Percentiles rank a stretch among this genome's conserved stretches.
phyloP scores from a whole-genome alignment of 1,140 invertebrate species.

The Leptinotarsa texana region DNA sequence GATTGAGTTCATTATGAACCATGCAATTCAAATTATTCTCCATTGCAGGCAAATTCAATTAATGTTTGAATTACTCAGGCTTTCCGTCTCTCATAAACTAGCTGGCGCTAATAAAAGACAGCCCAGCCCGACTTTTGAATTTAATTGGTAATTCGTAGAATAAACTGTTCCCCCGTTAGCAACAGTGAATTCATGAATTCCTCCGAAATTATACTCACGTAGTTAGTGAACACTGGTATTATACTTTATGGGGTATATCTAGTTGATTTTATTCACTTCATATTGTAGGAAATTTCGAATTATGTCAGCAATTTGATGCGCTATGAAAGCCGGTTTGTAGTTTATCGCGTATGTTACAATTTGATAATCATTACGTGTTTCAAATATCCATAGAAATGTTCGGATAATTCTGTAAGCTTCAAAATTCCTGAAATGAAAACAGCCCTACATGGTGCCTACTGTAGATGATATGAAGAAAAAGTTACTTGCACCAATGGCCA shows the following conservation, averaged over 20 bases:
- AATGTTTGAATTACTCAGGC: slow-evolving; percentile 2
- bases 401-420: too few relatives aligned
- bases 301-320: background rate
- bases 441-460: too few relatives aligned
- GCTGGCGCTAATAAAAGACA: background rate
- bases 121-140: slow-evolving; percentile 7
- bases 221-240: background rate
- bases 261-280: background rate
- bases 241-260: slow-evolving; percentile 8
- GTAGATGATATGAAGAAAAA: too few relatives aligned
- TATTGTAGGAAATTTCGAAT: background rate
- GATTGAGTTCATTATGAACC: slow-evolving; percentile 3
- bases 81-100: background rate
- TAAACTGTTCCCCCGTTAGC: background rate
- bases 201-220: background rate
- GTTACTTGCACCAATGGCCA: too few relatives aligned
- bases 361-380: background rate
- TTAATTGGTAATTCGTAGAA: slow-evolving; percentile 1
- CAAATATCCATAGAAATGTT: too few relatives aligned
- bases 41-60: slow-evolving; percentile 2
- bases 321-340: background rate
- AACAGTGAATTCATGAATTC: slow-evolving; percentile 1
- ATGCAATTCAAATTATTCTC: slow-evolving; percentile 6
- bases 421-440: too few relatives aligned
- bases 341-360: background rate